These are phyloP conservation scores for Archegozetes longisetosus DNA, from an alignment of 1,140 invertebrate species.

Conservation along the genomic window DNA sequence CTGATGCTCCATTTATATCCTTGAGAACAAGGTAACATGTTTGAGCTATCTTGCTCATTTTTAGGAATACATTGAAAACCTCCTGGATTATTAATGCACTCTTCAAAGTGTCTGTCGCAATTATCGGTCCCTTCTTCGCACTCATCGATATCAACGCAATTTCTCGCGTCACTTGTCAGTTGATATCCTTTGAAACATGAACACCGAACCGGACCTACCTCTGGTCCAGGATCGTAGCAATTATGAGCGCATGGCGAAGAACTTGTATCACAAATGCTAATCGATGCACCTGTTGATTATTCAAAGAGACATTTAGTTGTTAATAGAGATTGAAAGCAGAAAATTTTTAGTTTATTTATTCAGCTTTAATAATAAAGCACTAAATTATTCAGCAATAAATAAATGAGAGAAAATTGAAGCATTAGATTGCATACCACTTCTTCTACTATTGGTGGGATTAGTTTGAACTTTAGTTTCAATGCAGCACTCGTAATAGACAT, in stretches of 20 bases:
- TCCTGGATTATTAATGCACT: conserved; percentile 1
- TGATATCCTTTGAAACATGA: conserved; percentile 12
- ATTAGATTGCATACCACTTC: background rate
- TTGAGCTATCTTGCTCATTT: background rate
- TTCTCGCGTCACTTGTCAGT: background rate
- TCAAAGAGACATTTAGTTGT: too few species aligned
- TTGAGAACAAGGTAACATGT: background rate
- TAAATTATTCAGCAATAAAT: too few species aligned
- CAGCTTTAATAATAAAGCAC: too few species aligned
- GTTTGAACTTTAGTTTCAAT: too few species aligned
- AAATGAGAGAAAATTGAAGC: too few species aligned
- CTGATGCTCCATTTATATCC: conserved; percentile 3
- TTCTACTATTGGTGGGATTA: background rate
- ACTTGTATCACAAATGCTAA: background rate
- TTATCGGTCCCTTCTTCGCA: conserved; percentile 5
- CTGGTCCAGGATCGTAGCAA: background rate
- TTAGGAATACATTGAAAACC: conserved; percentile 6
- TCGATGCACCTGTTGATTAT: background rate
- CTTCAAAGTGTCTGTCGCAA: background rate
- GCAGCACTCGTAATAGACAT: background rate
- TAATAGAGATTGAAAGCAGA: too few species aligned
- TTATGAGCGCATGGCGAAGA: conserved; percentile 6
- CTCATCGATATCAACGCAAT: conserved; percentile 8
- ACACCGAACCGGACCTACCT: background rate
- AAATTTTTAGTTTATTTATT: too few species aligned